These are phyloP conservation scores for Eupithecia exiguata DNA, from an alignment of 2,888 invertebrate genomes.

Conservation along the genomic window DNA sequence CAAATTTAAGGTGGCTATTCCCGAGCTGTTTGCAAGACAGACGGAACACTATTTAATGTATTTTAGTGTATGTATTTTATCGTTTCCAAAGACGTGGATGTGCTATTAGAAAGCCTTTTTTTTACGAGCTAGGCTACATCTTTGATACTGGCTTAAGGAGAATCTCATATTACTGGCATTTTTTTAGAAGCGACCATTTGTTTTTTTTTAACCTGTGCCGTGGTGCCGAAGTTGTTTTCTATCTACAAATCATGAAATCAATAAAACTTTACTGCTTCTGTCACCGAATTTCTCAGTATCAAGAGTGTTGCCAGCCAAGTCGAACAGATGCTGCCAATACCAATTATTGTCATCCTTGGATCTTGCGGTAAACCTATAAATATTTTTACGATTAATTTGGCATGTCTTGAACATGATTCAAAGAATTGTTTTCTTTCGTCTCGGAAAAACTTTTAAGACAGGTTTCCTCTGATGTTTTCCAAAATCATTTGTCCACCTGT, in stretches of 20 bases:
- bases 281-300: conserved; percentile 1
- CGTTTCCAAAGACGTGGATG: too few relatives aligned
- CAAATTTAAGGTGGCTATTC: background rate
- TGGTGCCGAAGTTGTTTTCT: background rate
- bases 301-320: conserved; percentile 2
- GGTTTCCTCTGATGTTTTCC: background rate
- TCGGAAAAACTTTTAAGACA: background rate
- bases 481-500: background rate
- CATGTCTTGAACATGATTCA: background rate
- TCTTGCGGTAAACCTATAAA: conserved; percentile 7
- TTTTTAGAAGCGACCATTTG: background rate
- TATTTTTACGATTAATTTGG: conserved; percentile 4
- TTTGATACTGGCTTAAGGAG: background rate
- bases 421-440: background rate
- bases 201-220: background rate
- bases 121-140: background rate
- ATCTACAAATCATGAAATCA: conserved; percentile 2
- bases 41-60: too few relatives aligned
- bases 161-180: too few relatives aligned
- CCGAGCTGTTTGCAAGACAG: background rate
- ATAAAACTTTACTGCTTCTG: background rate
- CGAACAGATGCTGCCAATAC: background rate
- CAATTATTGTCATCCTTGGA: conserved; percentile 6
- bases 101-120: background rate
- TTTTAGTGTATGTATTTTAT: background rate